Evolutionary conservation across 2,797 vertebrate species (phyloP).

Genomic region (Pyrocephalus nanus): DNA sequence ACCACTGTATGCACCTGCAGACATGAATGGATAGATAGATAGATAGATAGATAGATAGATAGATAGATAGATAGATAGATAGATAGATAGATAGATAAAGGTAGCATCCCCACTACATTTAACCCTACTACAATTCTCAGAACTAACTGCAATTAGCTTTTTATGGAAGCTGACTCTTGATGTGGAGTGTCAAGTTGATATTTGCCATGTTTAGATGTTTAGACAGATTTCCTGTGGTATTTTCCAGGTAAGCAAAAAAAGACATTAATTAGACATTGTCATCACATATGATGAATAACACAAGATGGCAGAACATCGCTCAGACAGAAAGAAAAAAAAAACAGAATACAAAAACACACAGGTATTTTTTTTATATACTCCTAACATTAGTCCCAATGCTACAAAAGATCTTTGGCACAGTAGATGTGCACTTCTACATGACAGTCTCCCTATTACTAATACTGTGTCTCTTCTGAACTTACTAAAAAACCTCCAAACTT

Average conservation of each 20-base stretch:
- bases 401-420: not conserved
- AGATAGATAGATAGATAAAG: accelerated
- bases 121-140: not conserved
- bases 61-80: not conserved
- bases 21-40: not conserved
- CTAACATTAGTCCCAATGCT: not conserved
- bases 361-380: not conserved
- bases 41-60: not conserved
- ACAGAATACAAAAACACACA: not conserved
- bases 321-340: not conserved
- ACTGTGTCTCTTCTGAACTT: not conserved
- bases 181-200: not conserved
- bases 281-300: not conserved
- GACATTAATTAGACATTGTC: not conserved
- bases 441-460: not conserved
- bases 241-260: not conserved
- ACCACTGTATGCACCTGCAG: not conserved
- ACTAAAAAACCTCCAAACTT: not conserved
- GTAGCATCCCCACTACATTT: accelerated
- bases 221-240: not conserved
- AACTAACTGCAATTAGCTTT: not conserved
- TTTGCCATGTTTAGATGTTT: not conserved
- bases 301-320: not conserved
- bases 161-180: not conserved
- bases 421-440: not conserved